Conservation (phyloP, 2,888 invertebrate genomes). For the Fragum sueziense region DNA sequence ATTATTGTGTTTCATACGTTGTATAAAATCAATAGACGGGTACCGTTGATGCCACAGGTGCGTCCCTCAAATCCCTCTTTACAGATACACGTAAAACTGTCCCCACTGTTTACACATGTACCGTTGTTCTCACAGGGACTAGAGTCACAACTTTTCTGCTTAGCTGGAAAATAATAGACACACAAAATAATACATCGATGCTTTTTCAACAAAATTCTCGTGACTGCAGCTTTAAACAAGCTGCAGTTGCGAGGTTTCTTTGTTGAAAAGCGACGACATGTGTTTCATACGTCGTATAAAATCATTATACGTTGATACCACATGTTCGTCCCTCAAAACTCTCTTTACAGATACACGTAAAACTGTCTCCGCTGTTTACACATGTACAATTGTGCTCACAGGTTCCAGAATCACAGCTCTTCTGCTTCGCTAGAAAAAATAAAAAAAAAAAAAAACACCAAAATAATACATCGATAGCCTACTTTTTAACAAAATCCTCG, state of each 20-base stretch:
- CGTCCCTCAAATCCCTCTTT: constrained; percentile 93
- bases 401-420: constrained; percentile 88
- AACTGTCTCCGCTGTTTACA: constrained; percentile 90
- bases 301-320: constrained; percentile 87
- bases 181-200: not conserved
- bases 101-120: constrained; percentile 90
- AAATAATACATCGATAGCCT: not conserved
- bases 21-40: no score
- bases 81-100: constrained; percentile 91
- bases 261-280: no score
- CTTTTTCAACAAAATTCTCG: no score
- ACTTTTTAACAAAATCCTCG: no score
- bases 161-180: constrained; percentile 85
- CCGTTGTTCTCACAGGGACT: constrained; percentile 91
- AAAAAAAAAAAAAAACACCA: no score
- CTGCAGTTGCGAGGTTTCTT: no score
- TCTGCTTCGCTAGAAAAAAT: constrained; percentile 88
- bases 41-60: constrained; percentile 88
- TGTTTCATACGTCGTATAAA: no score
- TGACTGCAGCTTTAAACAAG: no score
- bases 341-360: constrained; percentile 91
- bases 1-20: no score
- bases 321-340: constrained; percentile 93
- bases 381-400: constrained; percentile 91
- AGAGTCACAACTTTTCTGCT: constrained; percentile 89